These are phyloP conservation scores for Eugnorisma glareosa DNA, from an alignment of 2,888 invertebrate species.

Conservation along the genomic window DNA sequence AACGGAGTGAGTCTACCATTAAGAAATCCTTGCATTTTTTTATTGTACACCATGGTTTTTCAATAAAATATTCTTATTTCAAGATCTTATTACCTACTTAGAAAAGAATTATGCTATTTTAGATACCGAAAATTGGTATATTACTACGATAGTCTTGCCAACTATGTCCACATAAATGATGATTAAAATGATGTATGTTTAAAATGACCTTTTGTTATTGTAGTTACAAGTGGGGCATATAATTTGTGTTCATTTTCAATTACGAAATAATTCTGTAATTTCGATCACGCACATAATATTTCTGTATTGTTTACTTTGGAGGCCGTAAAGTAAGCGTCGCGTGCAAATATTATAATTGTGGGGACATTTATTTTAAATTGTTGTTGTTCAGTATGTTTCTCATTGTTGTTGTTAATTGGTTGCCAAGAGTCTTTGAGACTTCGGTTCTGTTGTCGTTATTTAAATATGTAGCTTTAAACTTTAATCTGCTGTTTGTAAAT, in stretches of 20 bases:
- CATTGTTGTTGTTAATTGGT: constrained; percentile 39
- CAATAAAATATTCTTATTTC: not conserved
- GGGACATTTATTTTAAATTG: constrained; percentile 53
- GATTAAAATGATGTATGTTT: constrained; percentile 54
- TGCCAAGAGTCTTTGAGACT: constrained; percentile 9
- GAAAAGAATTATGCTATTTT: not conserved
- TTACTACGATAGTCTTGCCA: constrained; percentile 4
- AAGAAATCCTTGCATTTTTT: not conserved
- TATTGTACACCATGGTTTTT: not conserved
- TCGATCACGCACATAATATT: constrained; percentile 69
- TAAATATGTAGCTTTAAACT: not conserved
- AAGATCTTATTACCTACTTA: not conserved
- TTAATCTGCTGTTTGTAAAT: not conserved
- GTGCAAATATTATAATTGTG: constrained; percentile 54
- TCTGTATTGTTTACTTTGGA: constrained; percentile 66
- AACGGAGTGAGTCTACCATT: not conserved
- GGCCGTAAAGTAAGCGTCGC: constrained; percentile 66
- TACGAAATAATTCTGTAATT: constrained; percentile 68
- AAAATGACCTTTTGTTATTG: constrained; percentile 54
- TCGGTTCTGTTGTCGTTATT: constrained; percentile 20
- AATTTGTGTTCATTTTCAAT: constrained; percentile 72
- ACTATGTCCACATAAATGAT: constrained; percentile 30
- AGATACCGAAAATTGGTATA: constrained; percentile 9
- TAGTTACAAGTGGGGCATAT: constrained; percentile 62
- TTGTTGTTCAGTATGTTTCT: constrained; percentile 30